phyloP scores from a whole-genome alignment of 2,888 invertebrate species.

The Cotesia congregata region DNA sequence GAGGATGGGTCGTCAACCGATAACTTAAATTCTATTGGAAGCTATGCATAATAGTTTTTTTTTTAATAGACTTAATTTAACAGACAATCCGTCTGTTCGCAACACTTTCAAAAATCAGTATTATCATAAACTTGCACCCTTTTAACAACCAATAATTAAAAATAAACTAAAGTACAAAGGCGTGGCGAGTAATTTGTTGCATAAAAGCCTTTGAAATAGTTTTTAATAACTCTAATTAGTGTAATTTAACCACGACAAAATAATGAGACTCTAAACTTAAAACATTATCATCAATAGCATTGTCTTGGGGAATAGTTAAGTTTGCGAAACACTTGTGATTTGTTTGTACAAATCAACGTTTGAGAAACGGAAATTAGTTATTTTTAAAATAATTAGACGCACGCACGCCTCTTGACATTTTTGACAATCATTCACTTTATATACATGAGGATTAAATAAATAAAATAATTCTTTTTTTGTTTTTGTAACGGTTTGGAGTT shows the following conservation, averaged over 20 bases:
- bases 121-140: background rate
- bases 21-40: background rate
- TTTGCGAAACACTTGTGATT: conserved; percentile 22
- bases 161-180: conserved; percentile 1
- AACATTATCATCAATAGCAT: conserved; percentile 3
- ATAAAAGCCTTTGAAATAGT: conserved; percentile 25
- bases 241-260: conserved; percentile 24
- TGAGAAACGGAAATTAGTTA: conserved; percentile 12
- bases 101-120: background rate
- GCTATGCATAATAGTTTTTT: background rate
- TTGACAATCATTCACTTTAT: background rate
- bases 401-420: conserved; percentile 27
- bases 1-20: conserved; percentile 16
- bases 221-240: conserved; percentile 23
- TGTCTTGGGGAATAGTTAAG: conserved; percentile 16
- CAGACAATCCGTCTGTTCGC: background rate
- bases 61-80: background rate
- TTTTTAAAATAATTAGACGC: conserved; percentile 36
- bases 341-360: conserved; percentile 8
- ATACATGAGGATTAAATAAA: background rate
- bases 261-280: background rate
- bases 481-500: conserved; percentile 10
- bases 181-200: conserved; percentile 15
- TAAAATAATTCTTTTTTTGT: background rate
- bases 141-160: background rate